These are phyloP conservation scores for Ormyrus pomaceus DNA, from an alignment of 2,888 invertebrate genomes.

Conservation along the genomic window DNA sequence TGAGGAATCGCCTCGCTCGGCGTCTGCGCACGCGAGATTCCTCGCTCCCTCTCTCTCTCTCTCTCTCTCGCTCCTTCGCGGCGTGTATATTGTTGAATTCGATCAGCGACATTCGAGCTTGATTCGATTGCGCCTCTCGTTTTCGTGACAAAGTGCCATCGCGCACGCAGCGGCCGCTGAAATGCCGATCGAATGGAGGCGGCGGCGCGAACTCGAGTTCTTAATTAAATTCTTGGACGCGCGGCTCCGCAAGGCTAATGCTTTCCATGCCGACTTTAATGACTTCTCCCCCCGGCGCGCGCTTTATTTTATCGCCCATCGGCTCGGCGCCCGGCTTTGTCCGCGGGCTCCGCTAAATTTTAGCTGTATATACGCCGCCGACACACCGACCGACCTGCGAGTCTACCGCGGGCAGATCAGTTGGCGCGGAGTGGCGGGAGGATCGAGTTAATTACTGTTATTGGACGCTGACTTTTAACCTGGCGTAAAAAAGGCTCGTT, in stretches of 20 bases:
- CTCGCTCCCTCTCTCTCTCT: too few relatives aligned
- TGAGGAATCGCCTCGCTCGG: too few relatives aligned
- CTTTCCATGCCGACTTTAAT: not conserved
- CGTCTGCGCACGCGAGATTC: conserved; percentile 20
- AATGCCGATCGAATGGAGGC: conserved; percentile 10
- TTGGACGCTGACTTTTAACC: conserved; percentile 13
- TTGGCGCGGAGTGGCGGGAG: not conserved
- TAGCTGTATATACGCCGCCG: not conserved
- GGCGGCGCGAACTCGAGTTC: not conserved
- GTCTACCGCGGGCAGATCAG: conserved; percentile 10
- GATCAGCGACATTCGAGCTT: conserved; percentile 40
- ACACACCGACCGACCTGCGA: conserved; percentile 20
- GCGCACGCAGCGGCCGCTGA: conserved; percentile 29
- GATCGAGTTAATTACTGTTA: conserved; percentile 33
- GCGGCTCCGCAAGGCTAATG: not conserved
- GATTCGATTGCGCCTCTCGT: conserved; percentile 42
- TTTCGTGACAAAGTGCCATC: conserved; percentile 44
- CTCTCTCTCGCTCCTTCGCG: too few relatives aligned
- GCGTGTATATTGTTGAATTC: conserved; percentile 25
- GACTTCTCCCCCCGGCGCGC: not conserved
- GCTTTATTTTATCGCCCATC: not conserved
- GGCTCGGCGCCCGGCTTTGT: not conserved
- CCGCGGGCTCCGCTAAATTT: not conserved
- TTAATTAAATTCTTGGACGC: conserved; percentile 42
- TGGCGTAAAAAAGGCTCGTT: not conserved